Percentiles rank a stretch among this genome's conserved stretches.
Conservation (phyloP, 2,888 invertebrate genomes). For the Stenotaenia linearis region DNA sequence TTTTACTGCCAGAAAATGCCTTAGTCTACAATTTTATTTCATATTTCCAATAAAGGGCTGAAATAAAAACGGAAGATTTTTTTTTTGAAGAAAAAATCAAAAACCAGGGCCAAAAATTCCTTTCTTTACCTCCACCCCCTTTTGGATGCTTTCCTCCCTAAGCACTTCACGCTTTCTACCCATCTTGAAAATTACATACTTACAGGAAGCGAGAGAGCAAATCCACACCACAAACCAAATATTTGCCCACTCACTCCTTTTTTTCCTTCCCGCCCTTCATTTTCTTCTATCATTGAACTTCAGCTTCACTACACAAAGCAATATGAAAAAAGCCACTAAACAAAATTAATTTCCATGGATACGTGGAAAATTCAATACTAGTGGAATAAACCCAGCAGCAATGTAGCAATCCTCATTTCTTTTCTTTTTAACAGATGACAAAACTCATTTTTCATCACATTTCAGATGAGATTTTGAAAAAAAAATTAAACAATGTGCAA, state of each 20-base stretch:
- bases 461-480: no score
- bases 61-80: no score
- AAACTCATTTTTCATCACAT: no score
- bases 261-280: background rate
- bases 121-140: background rate
- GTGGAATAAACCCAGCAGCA: background rate
- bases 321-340: background rate
- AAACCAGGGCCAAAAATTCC: no score
- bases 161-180: background rate
- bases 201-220: background rate
- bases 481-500: no score
- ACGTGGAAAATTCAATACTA: background rate
- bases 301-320: background rate
- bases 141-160: background rate
- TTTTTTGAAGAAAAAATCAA: no score
- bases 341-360: background rate
- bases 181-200: background rate
- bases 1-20: no score
- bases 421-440: no score
- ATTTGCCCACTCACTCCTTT: background rate
- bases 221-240: background rate
- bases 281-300: background rate
- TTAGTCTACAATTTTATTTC: no score
- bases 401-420: no score
- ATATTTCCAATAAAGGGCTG: no score